Base-by-base conservation (phyloP, 2,888 invertebrate species). In the Catonia carolina region DNA sequence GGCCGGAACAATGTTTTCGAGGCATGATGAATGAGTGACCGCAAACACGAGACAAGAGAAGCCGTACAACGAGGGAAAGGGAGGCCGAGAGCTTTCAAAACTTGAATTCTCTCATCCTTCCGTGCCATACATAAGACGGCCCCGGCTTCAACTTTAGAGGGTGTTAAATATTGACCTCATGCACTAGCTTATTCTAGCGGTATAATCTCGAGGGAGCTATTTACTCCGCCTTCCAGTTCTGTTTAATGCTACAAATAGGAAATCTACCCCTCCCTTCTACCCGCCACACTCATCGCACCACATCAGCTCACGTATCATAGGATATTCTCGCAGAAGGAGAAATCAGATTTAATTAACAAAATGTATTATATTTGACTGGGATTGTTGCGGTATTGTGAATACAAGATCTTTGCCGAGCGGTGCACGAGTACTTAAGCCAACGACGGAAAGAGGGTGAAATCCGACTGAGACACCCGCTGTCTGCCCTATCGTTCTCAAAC, bases 101-200 rank as follows among this genome's bases (percentile, higher is more conserved):
- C 23, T 45, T 22, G 12, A 18, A 12, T 18, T 18, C 20, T 42
- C 42, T 7, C 6, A 27, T 27, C 27, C 45, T 27, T 45, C 22
- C 45, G 14, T 20, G 45, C 27, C 45, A 14, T 17, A 14, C 45
- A 23, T 45, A 27, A 45, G 45, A 42, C 18, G 42, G 42, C 15
- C 18, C 18, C 22, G 42, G 27, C 45, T 45, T 45, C 22, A 27
- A 45, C 45, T 45, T 39, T 52, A 51, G 22, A 36, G 52, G 27
- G 52, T 52, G 52, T 39, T 52, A 52, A 52, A 52, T 52, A 52
- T 52, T 52, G 52, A 52, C 52, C 52, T 41, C 41, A 27, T 23
- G 2, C 4, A 27, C 27, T 27, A 45, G 23, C 14, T 23, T 45
- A 27, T 23, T 22, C 45, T 45, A 45, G 45, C 45, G 14, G 23